Evolutionary conservation across 2,113 vertebrate genomes (phyloP).

Genomic region (Cardinalis cardinalis): DNA sequence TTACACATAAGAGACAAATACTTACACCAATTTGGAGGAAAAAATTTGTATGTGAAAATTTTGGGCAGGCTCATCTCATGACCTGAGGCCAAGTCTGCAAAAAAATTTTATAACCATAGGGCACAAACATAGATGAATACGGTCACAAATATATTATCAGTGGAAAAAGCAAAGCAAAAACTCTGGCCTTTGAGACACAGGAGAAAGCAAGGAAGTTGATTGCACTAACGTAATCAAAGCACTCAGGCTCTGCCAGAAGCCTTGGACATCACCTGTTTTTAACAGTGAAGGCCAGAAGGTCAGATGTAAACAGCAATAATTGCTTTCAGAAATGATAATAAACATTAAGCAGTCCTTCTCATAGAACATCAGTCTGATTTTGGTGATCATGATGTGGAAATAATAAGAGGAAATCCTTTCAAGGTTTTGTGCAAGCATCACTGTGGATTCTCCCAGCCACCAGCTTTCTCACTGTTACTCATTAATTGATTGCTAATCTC

Average conservation of each 20-base stretch:
- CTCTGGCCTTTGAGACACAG: not conserved
- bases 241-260: not conserved
- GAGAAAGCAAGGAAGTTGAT: not conserved
- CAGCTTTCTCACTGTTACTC: not conserved
- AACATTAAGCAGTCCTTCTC: not conserved
- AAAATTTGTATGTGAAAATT: not conserved
- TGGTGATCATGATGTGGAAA: not conserved
- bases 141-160: not conserved
- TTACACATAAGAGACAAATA: not conserved
- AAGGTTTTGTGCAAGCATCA: not conserved
- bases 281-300: not conserved
- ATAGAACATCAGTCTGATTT: not conserved
- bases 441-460: not conserved
- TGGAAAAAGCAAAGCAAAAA: not conserved
- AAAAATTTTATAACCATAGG: not conserved
- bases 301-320: not conserved
- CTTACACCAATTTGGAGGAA: not conserved
- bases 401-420: slow-evolving; percentile 7
- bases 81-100: not conserved
- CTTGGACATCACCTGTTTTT: slow-evolving; percentile 28
- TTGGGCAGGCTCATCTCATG: not conserved
- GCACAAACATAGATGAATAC: not conserved
- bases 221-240: not conserved
- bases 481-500: not conserved
- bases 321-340: slow-evolving; percentile 24